Percentiles rank a stretch among this genome's conserved stretches.
Evolutionary conservation across 1,140 invertebrate species (phyloP).

Genomic region (Pseudobourletiella spinata): DNA sequence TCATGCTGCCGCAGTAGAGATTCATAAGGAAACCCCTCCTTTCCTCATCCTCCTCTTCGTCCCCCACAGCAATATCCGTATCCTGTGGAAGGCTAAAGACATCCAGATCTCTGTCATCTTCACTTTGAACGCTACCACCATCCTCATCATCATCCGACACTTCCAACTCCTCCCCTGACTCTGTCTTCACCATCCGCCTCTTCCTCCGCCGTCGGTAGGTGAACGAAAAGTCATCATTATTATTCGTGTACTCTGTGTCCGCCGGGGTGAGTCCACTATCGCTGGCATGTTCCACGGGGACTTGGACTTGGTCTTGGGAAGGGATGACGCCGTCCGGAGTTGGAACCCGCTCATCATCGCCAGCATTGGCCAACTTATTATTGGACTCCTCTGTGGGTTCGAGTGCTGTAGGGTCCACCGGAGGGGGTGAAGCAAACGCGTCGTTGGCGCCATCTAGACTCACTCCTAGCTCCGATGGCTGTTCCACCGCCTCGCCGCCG

Average conservation of each 20-base stretch:
- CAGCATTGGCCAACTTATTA: no score
- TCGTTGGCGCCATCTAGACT: no score
- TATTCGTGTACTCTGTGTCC: no score
- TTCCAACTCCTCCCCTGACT: not conserved
- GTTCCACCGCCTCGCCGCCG: not conserved
- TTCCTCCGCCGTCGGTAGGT: not conserved
- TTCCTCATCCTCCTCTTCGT: slow-evolving; percentile 1
- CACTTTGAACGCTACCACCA: not conserved
- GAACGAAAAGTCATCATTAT: no score
- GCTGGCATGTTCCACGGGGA: not conserved
- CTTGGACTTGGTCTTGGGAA: no score
- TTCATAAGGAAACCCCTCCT: not conserved
- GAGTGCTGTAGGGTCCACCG: not conserved
- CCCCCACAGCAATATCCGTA: not conserved
- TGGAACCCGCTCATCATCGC: not conserved
- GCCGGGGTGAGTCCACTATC: no score
- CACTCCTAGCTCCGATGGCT: not conserved
- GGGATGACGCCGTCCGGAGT: not conserved
- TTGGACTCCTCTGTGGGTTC: not conserved
- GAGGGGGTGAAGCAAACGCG: not conserved
- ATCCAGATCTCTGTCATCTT: not conserved
- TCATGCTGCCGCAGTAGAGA: not conserved
- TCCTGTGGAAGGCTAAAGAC: not conserved
- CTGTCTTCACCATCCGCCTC: slow-evolving; percentile 7
- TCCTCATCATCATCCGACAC: not conserved